These are phyloP conservation scores for Percina caprodes DNA, from an alignment of 2,113 vertebrate species.

Conservation along the genomic window DNA sequence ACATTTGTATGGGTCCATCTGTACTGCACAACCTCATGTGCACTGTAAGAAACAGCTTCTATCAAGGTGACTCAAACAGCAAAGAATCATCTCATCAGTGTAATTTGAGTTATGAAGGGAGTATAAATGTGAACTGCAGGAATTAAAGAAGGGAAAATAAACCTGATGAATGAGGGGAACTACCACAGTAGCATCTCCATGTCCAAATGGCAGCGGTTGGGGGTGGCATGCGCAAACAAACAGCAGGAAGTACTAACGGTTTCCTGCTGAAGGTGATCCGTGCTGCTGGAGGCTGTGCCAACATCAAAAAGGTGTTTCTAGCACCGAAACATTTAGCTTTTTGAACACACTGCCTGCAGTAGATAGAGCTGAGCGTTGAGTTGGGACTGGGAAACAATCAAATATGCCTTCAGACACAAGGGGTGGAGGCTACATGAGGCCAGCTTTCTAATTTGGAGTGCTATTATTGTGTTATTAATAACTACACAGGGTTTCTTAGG, in stretches of 20 bases:
- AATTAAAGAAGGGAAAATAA: neutral
- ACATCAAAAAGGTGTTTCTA: neutral
- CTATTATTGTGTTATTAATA: neutral
- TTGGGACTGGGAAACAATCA: neutral
- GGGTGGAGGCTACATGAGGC: neutral
- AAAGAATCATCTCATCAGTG: neutral
- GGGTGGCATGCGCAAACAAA: conserved; percentile 28
- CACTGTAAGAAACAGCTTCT: neutral
- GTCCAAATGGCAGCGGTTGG: conserved; percentile 34
- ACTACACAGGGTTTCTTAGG: neutral
- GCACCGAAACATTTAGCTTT: neutral
- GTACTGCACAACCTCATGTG: neutral
- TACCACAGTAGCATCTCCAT: neutral
- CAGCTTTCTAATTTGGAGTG: neutral
- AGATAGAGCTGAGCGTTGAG: neutral
- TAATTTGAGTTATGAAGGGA: neutral
- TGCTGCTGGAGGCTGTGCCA: neutral
- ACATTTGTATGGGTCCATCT: too few relatives aligned
- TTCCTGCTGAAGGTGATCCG: conserved; percentile 56
- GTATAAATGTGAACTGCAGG: too few relatives aligned
- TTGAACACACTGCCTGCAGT: neutral
- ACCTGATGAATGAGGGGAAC: conserved; percentile 28
- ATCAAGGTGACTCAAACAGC: neutral
- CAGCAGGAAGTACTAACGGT: conserved; percentile 54
- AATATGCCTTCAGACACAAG: neutral